Conservation (phyloP, 2,888 invertebrate genomes). For the Phrixothrix hirtus region DNA sequence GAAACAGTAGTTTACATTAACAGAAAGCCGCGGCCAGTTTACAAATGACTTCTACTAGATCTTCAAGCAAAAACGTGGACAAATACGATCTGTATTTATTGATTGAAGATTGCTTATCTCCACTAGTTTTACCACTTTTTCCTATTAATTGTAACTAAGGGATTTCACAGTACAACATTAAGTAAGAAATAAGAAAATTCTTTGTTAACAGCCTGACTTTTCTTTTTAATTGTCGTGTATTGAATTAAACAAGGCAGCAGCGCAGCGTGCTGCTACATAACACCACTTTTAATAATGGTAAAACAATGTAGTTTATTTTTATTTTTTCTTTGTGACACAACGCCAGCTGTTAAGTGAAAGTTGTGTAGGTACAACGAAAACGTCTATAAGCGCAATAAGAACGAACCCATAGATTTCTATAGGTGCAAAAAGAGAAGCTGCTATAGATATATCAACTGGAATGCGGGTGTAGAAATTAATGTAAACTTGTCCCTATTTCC, state of each 20-base stretch:
- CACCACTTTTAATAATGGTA: conserved; percentile 11
- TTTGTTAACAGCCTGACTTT: no score
- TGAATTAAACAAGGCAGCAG: no score
- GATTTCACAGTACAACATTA: conserved; percentile 1
- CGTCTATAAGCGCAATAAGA: conserved; percentile 11
- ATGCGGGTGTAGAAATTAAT: conserved; percentile 46
- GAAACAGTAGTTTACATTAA: conserved; percentile 29
- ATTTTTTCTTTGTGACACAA: conserved; percentile 21
- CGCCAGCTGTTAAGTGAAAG: conserved; percentile 34
- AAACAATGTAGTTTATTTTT: conserved; percentile 24
- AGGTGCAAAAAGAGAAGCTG: conserved; percentile 16
- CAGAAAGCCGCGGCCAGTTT: conserved; percentile 31
- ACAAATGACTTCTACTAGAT: conserved; percentile 36
- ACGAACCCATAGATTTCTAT: conserved; percentile 9
- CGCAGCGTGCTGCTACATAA: background rate
- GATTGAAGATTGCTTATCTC: conserved; percentile 18
- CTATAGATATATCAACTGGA: conserved; percentile 27
- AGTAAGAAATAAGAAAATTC: no score
- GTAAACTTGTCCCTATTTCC: conserved; percentile 41
- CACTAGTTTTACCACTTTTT: conserved; percentile 17
- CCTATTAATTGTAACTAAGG: conserved; percentile 20
- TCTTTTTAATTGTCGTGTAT: no score
- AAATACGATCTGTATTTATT: conserved; percentile 29
- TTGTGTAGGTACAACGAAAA: conserved; percentile 31
- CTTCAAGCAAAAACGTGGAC: conserved; percentile 29